These are phyloP conservation scores for Myotis myotis DNA, from an alignment of 2,797 vertebrate genomes.

Conservation along the genomic window DNA sequence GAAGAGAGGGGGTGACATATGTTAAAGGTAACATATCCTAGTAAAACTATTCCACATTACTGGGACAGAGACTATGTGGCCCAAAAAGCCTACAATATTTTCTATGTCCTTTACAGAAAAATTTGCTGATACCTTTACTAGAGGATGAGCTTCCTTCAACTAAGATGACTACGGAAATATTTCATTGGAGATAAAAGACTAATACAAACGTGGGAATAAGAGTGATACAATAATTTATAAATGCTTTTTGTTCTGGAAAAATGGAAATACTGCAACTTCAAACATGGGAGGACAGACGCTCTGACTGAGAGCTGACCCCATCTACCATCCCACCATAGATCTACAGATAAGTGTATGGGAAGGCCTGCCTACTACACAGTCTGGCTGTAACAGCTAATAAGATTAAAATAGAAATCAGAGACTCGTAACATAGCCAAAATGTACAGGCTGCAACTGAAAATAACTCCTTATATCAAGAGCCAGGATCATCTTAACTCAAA, in stretches of 20 bases:
- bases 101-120: constrained; percentile 3
- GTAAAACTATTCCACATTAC: not conserved
- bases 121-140: not conserved
- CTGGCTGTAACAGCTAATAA: not conserved
- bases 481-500: constrained; percentile 28
- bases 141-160: not conserved
- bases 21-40: not conserved
- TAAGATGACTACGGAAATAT: not conserved
- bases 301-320: not conserved
- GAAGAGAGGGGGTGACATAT: not conserved
- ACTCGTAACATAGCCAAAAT: not conserved
- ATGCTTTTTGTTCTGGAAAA: not conserved
- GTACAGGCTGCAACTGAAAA: not conserved
- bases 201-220: not conserved
- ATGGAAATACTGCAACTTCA: not conserved
- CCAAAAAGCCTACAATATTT: not conserved
- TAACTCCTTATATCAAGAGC: not conserved
- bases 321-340: not conserved
- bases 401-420: not conserved
- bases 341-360: not conserved
- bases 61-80: not conserved
- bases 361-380: not conserved
- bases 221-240: constrained; percentile 32
- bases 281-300: not conserved
- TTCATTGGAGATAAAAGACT: constrained; percentile 7